Evolutionary conservation across 1,140 invertebrate genomes (phyloP), one percentile per base, ranked within the genome.

Genomic region (Sarcophaga bullata): DNA sequence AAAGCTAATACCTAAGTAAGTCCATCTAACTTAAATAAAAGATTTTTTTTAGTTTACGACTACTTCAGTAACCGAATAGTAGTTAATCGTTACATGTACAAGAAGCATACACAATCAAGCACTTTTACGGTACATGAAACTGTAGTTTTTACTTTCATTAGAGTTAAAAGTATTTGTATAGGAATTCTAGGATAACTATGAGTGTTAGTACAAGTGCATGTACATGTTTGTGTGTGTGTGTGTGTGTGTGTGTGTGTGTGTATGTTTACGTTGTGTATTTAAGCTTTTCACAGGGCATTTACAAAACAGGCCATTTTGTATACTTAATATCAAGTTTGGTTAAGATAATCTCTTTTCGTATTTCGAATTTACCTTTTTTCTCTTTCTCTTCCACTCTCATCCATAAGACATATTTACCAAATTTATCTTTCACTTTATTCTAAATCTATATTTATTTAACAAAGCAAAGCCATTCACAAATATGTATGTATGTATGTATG

Each of bases 381-480:
- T 37, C 25, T 37, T 4, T 37, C 25, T 37, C 4, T 37, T 37
- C 4, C 4, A 4, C 25, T 37, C 25, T 37, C n/a, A n/a, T n/a
- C 25, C 25, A 37, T 58, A 0, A 58, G 6, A 19, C 0, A 19
- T 68, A 68, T 68, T 68, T 25, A 68, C 62, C 10, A n/a, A 17
- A 68, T 68, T 68, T 68, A 68, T 68, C 17, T 68, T 25, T 25
- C n/a, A 68, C 62, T 68, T 68, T 68, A 68, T 19, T 68, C 19
- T 25, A 68, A 68, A 68, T 68, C 62, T 25, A 19, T 37, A 37
- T 68, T 25, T 68, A 9, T 58, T 7, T 58, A 58, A n/a, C 13
- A 58, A 15, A 58, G 7, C 13, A 58, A 15, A 58, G 7, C 15
- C 54, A n/a, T 2, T 13, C 11, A 58, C 13, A 58, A 13, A 58